Base-by-base conservation (phyloP, 2,113 vertebrate genomes). In the Carassius gibelio region DNA sequence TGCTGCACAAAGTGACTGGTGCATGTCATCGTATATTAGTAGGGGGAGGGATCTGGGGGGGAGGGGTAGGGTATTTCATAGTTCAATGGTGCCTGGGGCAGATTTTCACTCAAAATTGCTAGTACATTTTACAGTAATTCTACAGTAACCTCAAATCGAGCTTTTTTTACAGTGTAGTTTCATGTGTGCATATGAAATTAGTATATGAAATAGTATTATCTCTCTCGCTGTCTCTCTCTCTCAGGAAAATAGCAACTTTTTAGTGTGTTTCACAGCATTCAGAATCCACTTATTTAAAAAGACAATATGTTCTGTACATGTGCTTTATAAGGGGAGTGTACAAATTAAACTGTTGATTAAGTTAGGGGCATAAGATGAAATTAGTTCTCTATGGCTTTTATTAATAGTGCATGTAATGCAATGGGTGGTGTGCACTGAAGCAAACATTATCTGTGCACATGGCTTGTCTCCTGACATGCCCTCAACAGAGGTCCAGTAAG, bases 261-360 rank as follows among this genome's bases (percentile, higher is more conserved):
- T 15, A 55, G 14, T 55, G 50, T 17, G 1, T 55, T 52, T 52
- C 50, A 52, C 50, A 52, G 13, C 5, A 6, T 55, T 55, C 17
- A 55, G 52, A 55, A 55, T 55, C 17, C 52, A 55, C 52, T 55
- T 55, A 19, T 55, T 59, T 59, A 21, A 21, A 30, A 68, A 19
- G 3, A 38, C 36, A 38, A 5, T 19, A 69, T 17, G 66, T 19
- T 59, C 2, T 36, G 15, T 59, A 8, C 17, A 30, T 34, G 2
- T 76, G 8, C 26, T 57, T 26, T 11, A 19, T 57, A 57, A 79
- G 59, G 69, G 69, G 15, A 55, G 10, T 42, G 11, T 23, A 64
- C 64, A 86, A 68, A 83, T 59, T 78, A 57, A 64, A 72, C 48
- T 36, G 23, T 68, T 62, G 61, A 83, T 87, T 83, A 87, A 87